phyloP scores from a whole-genome alignment of 2,113 vertebrate genomes.

The Columba janthina region DNA sequence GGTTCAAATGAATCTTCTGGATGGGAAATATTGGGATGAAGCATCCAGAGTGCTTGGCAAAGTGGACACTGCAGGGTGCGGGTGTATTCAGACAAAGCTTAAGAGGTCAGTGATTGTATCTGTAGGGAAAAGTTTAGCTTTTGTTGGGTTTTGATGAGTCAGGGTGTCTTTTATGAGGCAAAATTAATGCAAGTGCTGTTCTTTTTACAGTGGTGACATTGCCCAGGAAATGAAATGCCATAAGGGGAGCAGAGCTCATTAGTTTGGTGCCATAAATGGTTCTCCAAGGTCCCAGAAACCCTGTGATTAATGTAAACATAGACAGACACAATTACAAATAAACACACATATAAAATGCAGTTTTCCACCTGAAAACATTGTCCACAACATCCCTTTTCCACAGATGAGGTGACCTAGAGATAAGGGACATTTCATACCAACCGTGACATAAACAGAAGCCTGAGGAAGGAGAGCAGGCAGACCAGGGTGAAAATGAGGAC shows the following conservation, averaged over 20 bases:
- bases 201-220: background rate
- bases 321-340: background rate
- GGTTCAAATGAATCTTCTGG: background rate
- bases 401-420: background rate
- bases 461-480: background rate
- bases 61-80: background rate
- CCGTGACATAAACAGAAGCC: background rate
- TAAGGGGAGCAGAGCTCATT: constrained; percentile 15
- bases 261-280: background rate
- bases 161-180: background rate
- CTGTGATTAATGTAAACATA: background rate
- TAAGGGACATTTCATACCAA: background rate
- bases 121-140: background rate
- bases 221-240: constrained; percentile 22
- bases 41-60: background rate
- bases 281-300: background rate
- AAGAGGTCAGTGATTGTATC: background rate
- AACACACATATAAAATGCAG: background rate
- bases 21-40: background rate
- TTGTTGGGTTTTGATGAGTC: constrained; percentile 16
- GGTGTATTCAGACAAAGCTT: background rate
- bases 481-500: background rate
- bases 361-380: background rate
- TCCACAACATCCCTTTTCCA: background rate
- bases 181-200: background rate